These are phyloP conservation scores for Seison nebaliae DNA, from an alignment of 1,140 invertebrate species.

Conservation along the genomic window DNA sequence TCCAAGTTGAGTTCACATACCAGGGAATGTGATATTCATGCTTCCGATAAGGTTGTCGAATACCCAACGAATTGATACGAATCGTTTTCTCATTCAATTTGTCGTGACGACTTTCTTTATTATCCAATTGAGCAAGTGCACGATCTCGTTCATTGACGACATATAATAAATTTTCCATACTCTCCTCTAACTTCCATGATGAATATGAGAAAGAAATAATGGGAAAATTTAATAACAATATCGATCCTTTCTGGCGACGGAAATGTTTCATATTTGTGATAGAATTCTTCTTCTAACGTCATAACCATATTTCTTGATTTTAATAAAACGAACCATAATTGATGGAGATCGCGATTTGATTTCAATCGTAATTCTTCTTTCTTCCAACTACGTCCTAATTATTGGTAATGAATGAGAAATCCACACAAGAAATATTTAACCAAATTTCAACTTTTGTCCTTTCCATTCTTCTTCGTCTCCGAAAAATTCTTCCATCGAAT, in stretches of 20 bases:
- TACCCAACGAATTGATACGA: constrained; percentile 10
- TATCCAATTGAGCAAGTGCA: constrained; percentile 66
- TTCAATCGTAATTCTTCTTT: constrained; percentile 69
- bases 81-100: constrained; percentile 1
- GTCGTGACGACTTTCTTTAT: too few relatives aligned
- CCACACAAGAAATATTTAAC: too few relatives aligned
- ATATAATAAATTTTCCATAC: constrained; percentile 71
- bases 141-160: constrained; percentile 69
- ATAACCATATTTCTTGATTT: constrained; percentile 89
- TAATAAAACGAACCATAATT: constrained; percentile 75
- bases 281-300: constrained; percentile 68
- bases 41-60: constrained; percentile 6
- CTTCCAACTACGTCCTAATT: constrained; percentile 67
- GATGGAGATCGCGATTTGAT: constrained; percentile 79
- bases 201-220: constrained; percentile 13
- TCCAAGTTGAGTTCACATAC: constrained; percentile 12
- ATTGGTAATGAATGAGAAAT: too few relatives aligned
- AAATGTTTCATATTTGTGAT: constrained; percentile 41
- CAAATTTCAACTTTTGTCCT: too few relatives aligned
- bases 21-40: constrained; percentile 11
- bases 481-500: too few relatives aligned
- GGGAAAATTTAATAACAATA: constrained; percentile 38
- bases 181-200: constrained; percentile 45
- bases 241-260: constrained; percentile 78
- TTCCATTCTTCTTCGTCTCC: too few relatives aligned